Evolutionary conservation across 2,113 vertebrate species (phyloP), one percentile per base, ranked within the genome.

Genomic region (Anas platyrhynchos): DNA sequence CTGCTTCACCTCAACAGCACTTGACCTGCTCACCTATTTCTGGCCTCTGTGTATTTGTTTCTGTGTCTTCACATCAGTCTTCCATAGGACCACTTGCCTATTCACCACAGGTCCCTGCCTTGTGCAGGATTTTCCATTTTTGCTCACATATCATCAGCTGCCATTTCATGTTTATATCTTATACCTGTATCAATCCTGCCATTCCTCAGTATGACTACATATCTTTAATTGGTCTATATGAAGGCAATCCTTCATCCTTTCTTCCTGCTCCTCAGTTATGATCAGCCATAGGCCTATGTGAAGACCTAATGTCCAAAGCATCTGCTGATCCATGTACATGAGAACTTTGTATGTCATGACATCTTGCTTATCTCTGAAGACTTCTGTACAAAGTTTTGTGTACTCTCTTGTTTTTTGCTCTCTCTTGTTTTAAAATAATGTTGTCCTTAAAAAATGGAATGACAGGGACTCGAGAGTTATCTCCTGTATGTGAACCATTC

Each of bases 241-340:
- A 59, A 58, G 9, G 32, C 21, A 72, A 22, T 21, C 22, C 48
- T 38, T 82, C 73, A 46, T 9, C 7, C 11, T 72, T 81, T 26
- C 26, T 17, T 82, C 34, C 48, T 65, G 54, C 36, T 8, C 44
- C 16, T 31, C 56, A 55, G 9, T 72, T 76, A 44, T n/a, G 26
- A 46, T 44, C 62, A 27, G 9, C 27, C 52, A 25, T 16, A 55
- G 18, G 21, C 5, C 18, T 36, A 3, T 1, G 1, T 58, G 48
- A 87, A 54, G 14, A 44, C 56, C 9, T 17, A 59, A n/a, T 1
- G 18, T 3, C 13, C 50, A 62, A 43, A 13, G 59, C 5, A 36
- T 29, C 46, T 3, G 5, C 4, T 87, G 11, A 16, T 43, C 13
- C 62, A 31, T 1, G 2, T 43, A 14, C 14, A 6, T 0, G 0